A percentile compares a stretch with the other conserved stretches of the same genome.
phyloP scores from a whole-genome alignment of 2,113 vertebrate genomes.

The Lagopus muta region DNA sequence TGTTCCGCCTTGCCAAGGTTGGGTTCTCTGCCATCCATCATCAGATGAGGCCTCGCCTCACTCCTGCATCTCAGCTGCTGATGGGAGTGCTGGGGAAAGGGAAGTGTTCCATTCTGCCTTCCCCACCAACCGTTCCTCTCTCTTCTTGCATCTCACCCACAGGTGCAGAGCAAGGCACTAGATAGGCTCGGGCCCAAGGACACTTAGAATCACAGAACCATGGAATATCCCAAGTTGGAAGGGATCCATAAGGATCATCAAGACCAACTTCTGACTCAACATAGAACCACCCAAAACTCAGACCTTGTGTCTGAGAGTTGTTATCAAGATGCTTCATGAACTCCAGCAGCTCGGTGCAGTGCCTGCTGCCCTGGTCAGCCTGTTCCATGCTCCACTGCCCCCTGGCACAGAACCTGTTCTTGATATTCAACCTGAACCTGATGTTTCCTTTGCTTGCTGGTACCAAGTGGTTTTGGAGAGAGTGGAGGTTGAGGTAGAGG shows the following conservation, averaged over 20 bases:
- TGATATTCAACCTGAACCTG: no score
- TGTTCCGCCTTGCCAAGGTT: slow-evolving; percentile 19
- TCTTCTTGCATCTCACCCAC: background rate
- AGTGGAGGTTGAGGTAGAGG: background rate
- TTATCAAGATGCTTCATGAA: no score
- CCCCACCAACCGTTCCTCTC: background rate
- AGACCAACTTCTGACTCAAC: no score
- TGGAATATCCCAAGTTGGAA: no score
- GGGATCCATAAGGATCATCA: no score
- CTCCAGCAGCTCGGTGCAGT: no score
- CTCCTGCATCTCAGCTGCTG: background rate
- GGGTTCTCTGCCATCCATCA: slow-evolving; percentile 41
- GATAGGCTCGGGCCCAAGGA: background rate
- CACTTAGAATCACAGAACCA: background rate
- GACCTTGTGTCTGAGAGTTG: no score
- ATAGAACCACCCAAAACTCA: no score
- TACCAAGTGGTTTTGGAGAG: background rate
- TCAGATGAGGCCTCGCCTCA: background rate
- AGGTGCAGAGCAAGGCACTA: background rate
- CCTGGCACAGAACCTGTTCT: no score
- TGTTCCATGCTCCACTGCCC: no score
- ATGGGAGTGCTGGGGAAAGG: background rate
- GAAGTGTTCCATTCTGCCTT: background rate
- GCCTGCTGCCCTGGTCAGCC: no score
- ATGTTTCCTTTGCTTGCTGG: background rate